Percentiles rank a stretch among this genome's conserved stretches.
phyloP scores from a whole-genome alignment of 2,888 invertebrate species.

The Malthinus seriepunctatus region DNA sequence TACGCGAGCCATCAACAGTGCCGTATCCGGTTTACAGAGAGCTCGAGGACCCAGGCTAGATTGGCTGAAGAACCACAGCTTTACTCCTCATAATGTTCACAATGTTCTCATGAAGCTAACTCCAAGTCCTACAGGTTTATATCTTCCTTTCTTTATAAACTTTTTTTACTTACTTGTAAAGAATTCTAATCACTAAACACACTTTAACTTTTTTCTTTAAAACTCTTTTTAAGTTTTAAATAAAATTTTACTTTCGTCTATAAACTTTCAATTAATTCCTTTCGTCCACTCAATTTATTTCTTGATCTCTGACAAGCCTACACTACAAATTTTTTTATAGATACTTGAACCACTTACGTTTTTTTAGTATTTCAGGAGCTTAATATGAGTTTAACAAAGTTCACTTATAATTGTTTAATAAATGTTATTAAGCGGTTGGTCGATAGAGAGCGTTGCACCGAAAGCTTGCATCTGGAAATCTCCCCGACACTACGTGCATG shows the following conservation, averaged over 20 bases:
- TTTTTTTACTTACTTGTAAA: no score
- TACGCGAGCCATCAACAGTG: conserved; percentile 65
- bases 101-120: conserved; percentile 71
- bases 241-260: conserved; percentile 3
- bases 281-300: not conserved
- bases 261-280: conserved; percentile 5
- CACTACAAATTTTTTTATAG: no score
- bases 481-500: no score
- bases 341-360: not conserved
- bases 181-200: no score
- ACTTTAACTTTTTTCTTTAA: not conserved
- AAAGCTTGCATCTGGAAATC: no score
- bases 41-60: conserved; percentile 61
- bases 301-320: no score
- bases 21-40: conserved; percentile 63
- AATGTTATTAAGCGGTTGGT: conserved; percentile 3
- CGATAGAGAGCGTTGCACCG: not conserved
- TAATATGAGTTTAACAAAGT: not conserved
- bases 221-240: not conserved
- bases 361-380: not conserved
- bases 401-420: not conserved
- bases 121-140: conserved; percentile 75
- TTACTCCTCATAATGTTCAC: conserved; percentile 65
- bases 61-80: conserved; percentile 67
- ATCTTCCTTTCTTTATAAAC: conserved; percentile 6